Evolutionary conservation across 2,113 vertebrate species (phyloP).

Genomic region (Nibea albiflora): DNA sequence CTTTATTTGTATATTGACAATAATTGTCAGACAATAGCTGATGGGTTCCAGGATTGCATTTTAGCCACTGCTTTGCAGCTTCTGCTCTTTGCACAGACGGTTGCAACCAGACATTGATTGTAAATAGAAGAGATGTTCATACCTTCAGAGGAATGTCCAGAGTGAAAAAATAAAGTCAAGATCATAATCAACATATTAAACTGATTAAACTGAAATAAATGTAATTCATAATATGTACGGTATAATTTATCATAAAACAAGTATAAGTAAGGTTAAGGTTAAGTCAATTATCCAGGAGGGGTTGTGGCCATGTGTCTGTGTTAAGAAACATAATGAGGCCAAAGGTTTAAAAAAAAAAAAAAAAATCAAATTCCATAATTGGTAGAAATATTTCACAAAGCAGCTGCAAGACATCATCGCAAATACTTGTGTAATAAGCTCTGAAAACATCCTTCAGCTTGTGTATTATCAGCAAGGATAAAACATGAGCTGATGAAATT

Average conservation of each 20-base stretch:
- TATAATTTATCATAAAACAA: background rate
- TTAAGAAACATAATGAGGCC: background rate
- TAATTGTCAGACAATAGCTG: too few relatives aligned
- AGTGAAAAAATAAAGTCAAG: background rate
- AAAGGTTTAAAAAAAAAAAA: background rate
- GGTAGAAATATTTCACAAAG: background rate
- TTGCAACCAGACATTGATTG: background rate
- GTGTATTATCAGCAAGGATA: background rate
- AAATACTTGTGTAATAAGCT: background rate
- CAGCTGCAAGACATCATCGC: background rate
- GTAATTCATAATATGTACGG: too few relatives aligned
- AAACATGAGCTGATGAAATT: background rate
- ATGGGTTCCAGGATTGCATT: too few relatives aligned
- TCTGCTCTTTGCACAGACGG: too few relatives aligned
- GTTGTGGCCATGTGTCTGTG: background rate
- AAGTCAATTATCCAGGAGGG: background rate
- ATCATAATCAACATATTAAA: background rate
- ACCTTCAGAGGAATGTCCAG: background rate
- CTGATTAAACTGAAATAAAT: background rate
- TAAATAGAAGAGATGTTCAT: background rate
- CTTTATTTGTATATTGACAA: too few relatives aligned
- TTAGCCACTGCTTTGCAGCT: too few relatives aligned
- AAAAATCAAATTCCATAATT: background rate
- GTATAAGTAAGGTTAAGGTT: background rate
- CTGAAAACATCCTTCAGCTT: constrained; percentile 8